These are phyloP conservation scores for Sinocyclocheilus anshuiensis DNA, from an alignment of 2,113 vertebrate species.

Conservation along the genomic window DNA sequence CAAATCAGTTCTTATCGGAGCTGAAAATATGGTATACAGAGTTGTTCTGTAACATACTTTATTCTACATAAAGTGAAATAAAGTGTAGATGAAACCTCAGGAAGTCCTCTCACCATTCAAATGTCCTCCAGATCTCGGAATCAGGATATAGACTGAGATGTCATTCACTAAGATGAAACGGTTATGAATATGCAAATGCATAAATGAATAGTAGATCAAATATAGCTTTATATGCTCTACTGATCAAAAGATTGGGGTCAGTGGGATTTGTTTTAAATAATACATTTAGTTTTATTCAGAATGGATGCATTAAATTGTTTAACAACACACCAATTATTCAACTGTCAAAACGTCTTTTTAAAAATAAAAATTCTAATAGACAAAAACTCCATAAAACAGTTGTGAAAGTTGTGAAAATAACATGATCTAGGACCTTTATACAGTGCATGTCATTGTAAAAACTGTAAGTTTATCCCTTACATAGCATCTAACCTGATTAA, in stretches of 20 bases:
- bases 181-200: background rate
- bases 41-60: background rate
- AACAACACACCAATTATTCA: too few relatives aligned
- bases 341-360: too few relatives aligned
- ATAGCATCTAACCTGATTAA: too few relatives aligned
- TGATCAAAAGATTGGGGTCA: background rate
- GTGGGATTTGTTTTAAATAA: background rate
- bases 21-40: conserved; percentile 45
- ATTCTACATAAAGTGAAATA: background rate
- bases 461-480: too few relatives aligned
- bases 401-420: background rate
- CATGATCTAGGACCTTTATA: too few relatives aligned
- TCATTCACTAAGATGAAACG: conserved; percentile 70
- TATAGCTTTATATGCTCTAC: background rate
- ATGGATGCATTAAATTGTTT: background rate
- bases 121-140: conserved; percentile 72
- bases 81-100: background rate
- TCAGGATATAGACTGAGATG: conserved; percentile 73
- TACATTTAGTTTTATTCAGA: conserved; percentile 10
- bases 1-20: conserved; percentile 65
- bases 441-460: too few relatives aligned
- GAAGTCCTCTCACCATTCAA: conserved; percentile 67
- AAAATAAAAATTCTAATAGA: too few relatives aligned
- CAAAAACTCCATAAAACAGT: too few relatives aligned
- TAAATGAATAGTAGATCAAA: background rate